Evolutionary conservation across 2,888 invertebrate species (phyloP).

Genomic region (Linyphia triangularis): DNA sequence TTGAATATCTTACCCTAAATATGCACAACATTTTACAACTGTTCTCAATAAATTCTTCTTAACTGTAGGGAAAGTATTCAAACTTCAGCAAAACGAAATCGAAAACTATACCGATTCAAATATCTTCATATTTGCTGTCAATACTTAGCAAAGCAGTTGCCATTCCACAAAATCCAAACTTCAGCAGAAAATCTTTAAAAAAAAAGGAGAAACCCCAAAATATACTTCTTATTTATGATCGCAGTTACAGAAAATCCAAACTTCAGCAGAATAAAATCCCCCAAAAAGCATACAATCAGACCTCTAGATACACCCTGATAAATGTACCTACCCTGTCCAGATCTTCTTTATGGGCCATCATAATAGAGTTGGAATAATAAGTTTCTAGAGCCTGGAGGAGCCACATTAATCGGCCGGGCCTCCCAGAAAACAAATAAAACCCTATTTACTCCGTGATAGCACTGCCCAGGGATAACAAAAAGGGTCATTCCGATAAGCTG

Average conservation of each 20-base stretch:
- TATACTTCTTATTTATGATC: no score
- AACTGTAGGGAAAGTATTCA: no score
- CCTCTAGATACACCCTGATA: constrained; percentile 18
- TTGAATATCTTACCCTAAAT: no score
- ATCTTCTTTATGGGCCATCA: not conserved
- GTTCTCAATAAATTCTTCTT: no score
- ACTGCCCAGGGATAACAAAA: constrained; percentile 42
- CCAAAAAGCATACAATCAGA: not conserved
- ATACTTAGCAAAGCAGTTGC: no score
- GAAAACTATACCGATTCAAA: no score
- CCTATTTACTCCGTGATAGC: constrained; percentile 41
- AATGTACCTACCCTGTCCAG: not conserved
- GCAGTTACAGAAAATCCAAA: not conserved
- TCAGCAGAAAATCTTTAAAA: no score
- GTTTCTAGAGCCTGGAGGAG: constrained; percentile 27
- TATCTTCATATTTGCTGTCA: no score
- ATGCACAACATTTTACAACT: no score
- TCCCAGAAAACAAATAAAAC: constrained; percentile 34
- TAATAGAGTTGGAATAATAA: constrained; percentile 35
- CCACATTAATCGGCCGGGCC: constrained; percentile 46
- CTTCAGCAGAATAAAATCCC: not conserved
- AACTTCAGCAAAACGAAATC: no score
- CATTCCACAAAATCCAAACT: no score
- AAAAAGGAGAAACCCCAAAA: no score
- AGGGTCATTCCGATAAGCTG: constrained; percentile 40